Conservation (phyloP, 2,113 vertebrate species). For the Xenopus laevis region DNA sequence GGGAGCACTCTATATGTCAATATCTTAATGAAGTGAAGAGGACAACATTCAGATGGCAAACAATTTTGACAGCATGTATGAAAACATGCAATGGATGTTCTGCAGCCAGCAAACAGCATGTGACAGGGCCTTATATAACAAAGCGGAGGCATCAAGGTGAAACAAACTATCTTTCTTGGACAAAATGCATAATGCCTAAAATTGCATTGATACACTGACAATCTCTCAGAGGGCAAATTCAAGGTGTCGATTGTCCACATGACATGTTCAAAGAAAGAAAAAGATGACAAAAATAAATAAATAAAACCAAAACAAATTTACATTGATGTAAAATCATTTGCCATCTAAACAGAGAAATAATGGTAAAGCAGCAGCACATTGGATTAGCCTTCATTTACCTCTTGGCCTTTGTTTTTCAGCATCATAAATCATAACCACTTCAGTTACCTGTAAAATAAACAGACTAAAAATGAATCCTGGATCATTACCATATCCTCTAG, state of each 20-base stretch:
- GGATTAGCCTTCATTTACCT: slow-evolving; percentile 93
- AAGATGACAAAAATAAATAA: background rate
- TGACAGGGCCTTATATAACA: slow-evolving; percentile 15
- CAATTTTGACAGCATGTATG: slow-evolving; percentile 78
- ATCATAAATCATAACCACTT: slow-evolving; percentile 99
- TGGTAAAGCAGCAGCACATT: slow-evolving; percentile 71
- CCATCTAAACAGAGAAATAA: slow-evolving; percentile 84
- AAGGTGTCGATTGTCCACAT: slow-evolving; percentile 2
- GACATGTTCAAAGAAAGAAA: slow-evolving; percentile 20
- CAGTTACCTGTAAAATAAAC: slow-evolving; percentile 85
- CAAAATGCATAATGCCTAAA: slow-evolving; percentile 26
- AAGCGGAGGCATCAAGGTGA: background rate
- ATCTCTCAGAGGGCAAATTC: slow-evolving; percentile 1
- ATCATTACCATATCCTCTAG: too few species aligned
- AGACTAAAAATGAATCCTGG: background rate
- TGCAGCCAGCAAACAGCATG: slow-evolving; percentile 31
- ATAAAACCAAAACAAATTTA: slow-evolving; percentile 16
- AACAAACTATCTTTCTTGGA: slow-evolving; percentile 9
- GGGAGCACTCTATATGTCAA: slow-evolving; percentile 58
- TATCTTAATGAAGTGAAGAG: slow-evolving; percentile 65
- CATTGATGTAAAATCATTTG: slow-evolving; percentile 86
- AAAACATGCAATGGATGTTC: slow-evolving; percentile 37
- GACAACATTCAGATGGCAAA: slow-evolving; percentile 91
- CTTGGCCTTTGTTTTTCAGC: slow-evolving; percentile 99
- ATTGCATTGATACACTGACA: slow-evolving; percentile 28